Evolutionary conservation across 2,888 invertebrate species (phyloP), one percentile per base, ranked within the genome.

Genomic region (Eulithis testata): DNA sequence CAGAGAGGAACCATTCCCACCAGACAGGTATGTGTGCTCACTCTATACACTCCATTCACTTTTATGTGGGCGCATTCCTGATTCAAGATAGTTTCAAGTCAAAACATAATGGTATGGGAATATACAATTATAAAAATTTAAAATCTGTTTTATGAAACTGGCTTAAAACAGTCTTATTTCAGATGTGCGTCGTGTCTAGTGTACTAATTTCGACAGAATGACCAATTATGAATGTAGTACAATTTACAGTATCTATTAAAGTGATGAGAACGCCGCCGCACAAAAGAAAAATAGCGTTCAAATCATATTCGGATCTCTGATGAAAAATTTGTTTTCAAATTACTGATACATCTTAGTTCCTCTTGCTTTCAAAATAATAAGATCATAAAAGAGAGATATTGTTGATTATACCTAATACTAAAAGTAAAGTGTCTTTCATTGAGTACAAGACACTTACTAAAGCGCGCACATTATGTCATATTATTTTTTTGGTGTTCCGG

Each of bases 1-100:
- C 73, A 84, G 81, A 36, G 89, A 90, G 73, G 89, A 91, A 11
- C 76, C 72, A 62, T 86, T 78, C 66, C 72, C 84, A 31, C 64
- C 82, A n/a, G 90, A 90, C 62, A 87, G 90, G 91, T 91, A 84
- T 66, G 8, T 21, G 44, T 27, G n/a, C 31, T 50, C 11, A 5
- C 12, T 43, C 21, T 47, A 37, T n/a, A 21, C 36, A 47, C n/a
- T 12, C 11, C 11, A 49, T 49, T 49, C 49, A 14, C 21, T 9
- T 49, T 21, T 11, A 49, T 21, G 49, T 12, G 49, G 49, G 49
- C 49, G 49, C 21, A 49, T 8, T 21, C 11, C 47, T 47, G 49
- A 8, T 14, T 47, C 49, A 49, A 21, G 49, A 3, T 21, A 49
- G 21, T 49, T 21, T 49, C 21, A 49, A 49, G 49, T 21, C 21